phyloP scores from a whole-genome alignment of 2,113 vertebrate genomes.

The Oenanthe melanoleuca region DNA sequence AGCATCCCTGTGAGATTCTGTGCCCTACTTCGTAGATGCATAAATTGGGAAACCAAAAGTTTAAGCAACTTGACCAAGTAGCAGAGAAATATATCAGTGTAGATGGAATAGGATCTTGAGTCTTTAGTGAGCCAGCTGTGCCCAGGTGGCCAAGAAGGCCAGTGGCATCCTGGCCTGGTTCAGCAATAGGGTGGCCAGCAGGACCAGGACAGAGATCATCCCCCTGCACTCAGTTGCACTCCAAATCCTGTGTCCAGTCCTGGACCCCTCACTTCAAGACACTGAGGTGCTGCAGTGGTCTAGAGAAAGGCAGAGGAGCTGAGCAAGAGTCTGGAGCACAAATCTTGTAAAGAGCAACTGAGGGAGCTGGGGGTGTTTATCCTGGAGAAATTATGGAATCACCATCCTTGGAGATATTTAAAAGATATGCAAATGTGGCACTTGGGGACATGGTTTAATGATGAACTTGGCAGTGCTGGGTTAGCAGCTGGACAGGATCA shows the following conservation, averaged over 20 bases:
- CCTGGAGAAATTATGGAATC: neutral
- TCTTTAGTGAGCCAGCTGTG: neutral
- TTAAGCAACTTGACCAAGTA: neutral
- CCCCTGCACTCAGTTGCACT: accelerated
- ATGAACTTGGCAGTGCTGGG: neutral
- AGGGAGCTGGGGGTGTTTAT: neutral
- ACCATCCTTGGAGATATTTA: neutral
- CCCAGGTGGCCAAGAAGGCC: neutral
- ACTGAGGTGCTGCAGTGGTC: neutral
- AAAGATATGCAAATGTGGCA: neutral
- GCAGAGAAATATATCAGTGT: neutral
- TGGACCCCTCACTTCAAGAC: accelerated
- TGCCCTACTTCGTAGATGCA: neutral
- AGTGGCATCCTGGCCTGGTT: neutral
- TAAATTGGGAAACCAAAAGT: neutral
- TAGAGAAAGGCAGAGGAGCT: no score
- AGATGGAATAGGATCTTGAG: neutral
- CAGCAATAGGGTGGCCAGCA: neutral
- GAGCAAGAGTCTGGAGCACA: no score
- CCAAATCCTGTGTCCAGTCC: neutral
- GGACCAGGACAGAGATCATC: neutral
- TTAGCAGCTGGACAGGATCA: neutral
- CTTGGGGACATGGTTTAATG: neutral
- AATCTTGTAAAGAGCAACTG: neutral
- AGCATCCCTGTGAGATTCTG: neutral